Evolutionary conservation across 1,140 invertebrate species (phyloP), one percentile per base, ranked within the genome.

Genomic region (Bombus confusus): DNA sequence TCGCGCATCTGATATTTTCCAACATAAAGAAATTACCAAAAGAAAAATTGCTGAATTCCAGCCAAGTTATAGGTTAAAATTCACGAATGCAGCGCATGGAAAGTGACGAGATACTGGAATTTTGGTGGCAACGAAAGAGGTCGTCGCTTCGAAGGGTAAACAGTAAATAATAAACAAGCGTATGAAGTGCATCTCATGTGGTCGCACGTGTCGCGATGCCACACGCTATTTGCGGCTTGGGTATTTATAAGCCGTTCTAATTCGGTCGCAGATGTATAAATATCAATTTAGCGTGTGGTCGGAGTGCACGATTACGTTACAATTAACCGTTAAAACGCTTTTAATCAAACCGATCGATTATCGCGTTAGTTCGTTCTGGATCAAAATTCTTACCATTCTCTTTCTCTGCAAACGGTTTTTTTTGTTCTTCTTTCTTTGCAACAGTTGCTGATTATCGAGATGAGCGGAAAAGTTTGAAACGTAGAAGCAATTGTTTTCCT

Each of bases 261-360:
- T 87, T 66, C 52, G 34, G 72, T 41, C 64, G 64, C 66, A 84
- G 59, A 87, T 69, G 75, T 80, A 86, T 88, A 85, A 88, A 88
- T 89, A 86, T 88, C 88, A 88, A 89, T 88, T 89, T 88, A 82
- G 15, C 52, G 64, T 64, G 68, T 59, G 68, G 69, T 64, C 62
- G 64, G 43, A n/a, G 72, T 41, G 31, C 34, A 8, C 34, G 71
- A 69, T 87, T 68, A 66, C 62, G 79, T 47, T 39, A 59, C 87
- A 57, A 57, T 72, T 39, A 76, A 57, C 34, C 59, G 66, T 62
- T 79, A 52, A 57, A n/a, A 12, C 34, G 22, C 41, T 62, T 52
- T 52, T 31, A 41, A 81, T 41, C 28, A n/a, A 43, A 68, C 6
- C 39, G 15, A 31, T 62, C 80, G 39, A 52, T 41, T 31, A 8